Evolutionary conservation across 2,797 vertebrate genomes (phyloP).

Genomic region (Sorex maritimensis): DNA sequence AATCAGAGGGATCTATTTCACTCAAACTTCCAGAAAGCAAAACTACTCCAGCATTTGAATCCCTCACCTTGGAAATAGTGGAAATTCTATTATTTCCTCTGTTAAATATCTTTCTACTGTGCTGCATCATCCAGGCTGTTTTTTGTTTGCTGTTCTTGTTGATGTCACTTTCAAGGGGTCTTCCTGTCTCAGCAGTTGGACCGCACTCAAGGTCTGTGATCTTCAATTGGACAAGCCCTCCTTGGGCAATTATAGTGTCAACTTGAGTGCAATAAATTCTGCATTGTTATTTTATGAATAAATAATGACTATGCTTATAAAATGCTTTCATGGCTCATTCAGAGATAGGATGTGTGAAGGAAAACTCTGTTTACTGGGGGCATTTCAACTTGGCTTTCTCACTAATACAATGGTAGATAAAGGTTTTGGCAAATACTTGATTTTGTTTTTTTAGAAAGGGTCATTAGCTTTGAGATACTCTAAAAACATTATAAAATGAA

Average conservation of each 20-base stretch:
- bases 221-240: background rate
- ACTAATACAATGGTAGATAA: background rate
- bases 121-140: background rate
- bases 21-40: background rate
- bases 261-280: background rate
- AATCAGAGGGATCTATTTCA: background rate
- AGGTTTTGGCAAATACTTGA: background rate
- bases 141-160: background rate
- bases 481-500: background rate
- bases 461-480: background rate
- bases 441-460: background rate
- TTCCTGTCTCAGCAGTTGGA: background rate
- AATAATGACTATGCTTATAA: background rate
- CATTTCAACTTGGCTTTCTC: background rate
- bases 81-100: background rate
- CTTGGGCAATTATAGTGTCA: background rate
- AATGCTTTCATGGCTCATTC: background rate
- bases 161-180: background rate
- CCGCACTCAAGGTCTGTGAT: background rate
- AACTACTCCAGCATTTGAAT: background rate
- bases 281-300: slow-evolving; percentile 14
- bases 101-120: background rate
- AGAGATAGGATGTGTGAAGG: background rate
- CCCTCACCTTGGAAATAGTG: slow-evolving; percentile 24
- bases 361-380: background rate